phyloP scores from a whole-genome alignment of 1,140 invertebrate genomes.

The Trachymyrmex septentrionalis region DNA sequence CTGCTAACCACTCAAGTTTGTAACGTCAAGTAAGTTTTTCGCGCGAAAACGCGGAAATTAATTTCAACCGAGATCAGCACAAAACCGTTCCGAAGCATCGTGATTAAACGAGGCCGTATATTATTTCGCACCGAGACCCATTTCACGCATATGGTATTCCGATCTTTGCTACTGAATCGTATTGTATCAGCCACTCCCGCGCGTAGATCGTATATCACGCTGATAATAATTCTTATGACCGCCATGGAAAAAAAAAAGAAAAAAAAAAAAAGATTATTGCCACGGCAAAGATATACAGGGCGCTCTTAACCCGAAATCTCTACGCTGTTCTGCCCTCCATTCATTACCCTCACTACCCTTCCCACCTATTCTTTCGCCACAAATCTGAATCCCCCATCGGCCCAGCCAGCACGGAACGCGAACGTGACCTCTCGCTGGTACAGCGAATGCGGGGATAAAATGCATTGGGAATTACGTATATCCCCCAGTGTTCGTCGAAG shows the following conservation, averaged over 20 bases:
- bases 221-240: constrained; percentile 65
- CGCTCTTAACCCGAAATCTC: constrained; percentile 71
- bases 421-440: constrained; percentile 71
- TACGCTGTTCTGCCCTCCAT: constrained; percentile 60
- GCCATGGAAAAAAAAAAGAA: background rate
- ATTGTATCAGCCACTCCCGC: constrained; percentile 53
- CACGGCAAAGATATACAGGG: constrained; percentile 52
- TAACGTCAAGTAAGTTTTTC: constrained; percentile 27
- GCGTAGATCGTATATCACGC: constrained; percentile 59
- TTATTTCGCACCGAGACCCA: constrained; percentile 10
- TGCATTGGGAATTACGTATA: constrained; percentile 81
- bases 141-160: constrained; percentile 59
- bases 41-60: constrained; percentile 43
- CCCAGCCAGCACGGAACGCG: constrained; percentile 50
- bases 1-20: background rate
- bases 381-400: constrained; percentile 70
- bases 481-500: constrained; percentile 75
- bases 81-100: constrained; percentile 22
- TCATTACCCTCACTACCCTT: constrained; percentile 61
- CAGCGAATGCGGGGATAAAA: constrained; percentile 75
- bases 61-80: constrained; percentile 55
- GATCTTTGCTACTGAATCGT: constrained; percentile 59
- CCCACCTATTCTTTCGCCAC: constrained; percentile 63
- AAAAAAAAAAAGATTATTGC: constrained; percentile 48
- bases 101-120: constrained; percentile 51